Conservation (phyloP, 2,113 vertebrate species). For the Danionella cerebrum region DNA sequence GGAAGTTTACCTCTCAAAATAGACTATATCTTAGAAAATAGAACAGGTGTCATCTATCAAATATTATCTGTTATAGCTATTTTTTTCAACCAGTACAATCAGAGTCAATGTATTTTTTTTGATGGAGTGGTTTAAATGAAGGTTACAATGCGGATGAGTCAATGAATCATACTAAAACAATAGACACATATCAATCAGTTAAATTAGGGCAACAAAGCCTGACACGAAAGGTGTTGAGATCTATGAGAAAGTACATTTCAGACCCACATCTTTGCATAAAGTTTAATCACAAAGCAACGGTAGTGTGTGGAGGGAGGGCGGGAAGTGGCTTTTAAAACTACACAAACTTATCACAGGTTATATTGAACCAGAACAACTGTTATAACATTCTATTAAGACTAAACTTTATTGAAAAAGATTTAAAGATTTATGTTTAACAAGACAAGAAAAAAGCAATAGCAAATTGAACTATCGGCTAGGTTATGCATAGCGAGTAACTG, state of each 20-base stretch:
- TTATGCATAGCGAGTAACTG: conserved; percentile 99
- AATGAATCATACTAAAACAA: conserved; percentile 68
- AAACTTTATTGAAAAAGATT: conserved; percentile 99
- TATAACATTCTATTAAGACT: conserved; percentile 99
- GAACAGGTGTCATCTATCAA: conserved; percentile 67
- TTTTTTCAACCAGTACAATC: conserved; percentile 64
- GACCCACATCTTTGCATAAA: conserved; percentile 79
- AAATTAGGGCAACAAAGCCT: conserved; percentile 57
- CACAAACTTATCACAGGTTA: conserved; percentile 99
- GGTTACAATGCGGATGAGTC: conserved; percentile 58
- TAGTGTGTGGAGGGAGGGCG: conserved; percentile 76
- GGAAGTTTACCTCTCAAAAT: conserved; percentile 71
- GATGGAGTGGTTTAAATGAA: conserved; percentile 60
- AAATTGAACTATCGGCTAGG: conserved; percentile 99
- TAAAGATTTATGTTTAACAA: conserved; percentile 99
- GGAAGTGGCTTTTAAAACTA: conserved; percentile 84
- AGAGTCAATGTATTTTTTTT: conserved; percentile 55
- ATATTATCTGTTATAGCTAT: conserved; percentile 64
- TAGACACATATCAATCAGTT: conserved; percentile 52
- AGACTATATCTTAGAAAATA: conserved; percentile 77
- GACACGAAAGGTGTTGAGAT: conserved; percentile 60
- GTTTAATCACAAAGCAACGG: conserved; percentile 71
- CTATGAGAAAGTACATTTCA: conserved; percentile 67
- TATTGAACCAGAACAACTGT: conserved; percentile 99
- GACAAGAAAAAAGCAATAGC: conserved; percentile 99